Conservation (phyloP, 1,140 invertebrate species). For the Matsumurasca onukii region DNA sequence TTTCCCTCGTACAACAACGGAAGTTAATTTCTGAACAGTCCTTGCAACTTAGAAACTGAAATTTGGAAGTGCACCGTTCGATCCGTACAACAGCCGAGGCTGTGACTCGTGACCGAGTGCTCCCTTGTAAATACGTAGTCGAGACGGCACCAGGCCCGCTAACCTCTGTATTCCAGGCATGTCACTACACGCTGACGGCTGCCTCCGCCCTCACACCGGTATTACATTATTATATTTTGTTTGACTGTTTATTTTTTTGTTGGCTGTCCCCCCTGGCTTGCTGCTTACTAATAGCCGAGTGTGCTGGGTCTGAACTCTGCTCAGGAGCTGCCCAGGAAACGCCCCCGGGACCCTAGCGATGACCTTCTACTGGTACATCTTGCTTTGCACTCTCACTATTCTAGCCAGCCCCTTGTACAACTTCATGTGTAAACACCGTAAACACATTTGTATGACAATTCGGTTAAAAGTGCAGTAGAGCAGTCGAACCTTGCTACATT, state of each 20-base stretch:
- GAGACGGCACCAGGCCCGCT: slow-evolving; percentile 6
- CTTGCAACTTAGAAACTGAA: no score
- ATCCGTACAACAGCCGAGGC: no score
- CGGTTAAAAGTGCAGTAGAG: no score
- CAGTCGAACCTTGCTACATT: no score
- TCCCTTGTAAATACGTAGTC: no score
- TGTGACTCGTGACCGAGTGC: no score
- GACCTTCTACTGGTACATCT: slow-evolving; percentile 88
- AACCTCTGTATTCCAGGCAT: slow-evolving; percentile 33
- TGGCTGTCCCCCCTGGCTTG: slow-evolving; percentile 56
- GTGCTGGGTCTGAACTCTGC: slow-evolving; percentile 53
- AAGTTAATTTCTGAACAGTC: no score
- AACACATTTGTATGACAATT: no score
- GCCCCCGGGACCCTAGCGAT: slow-evolving; percentile 76
- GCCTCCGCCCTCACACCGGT: slow-evolving; percentile 11
- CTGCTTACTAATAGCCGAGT: slow-evolving; percentile 47
- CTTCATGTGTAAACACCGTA: no score
- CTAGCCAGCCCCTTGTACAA: slow-evolving; percentile 8
- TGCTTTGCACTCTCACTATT: slow-evolving; percentile 51
- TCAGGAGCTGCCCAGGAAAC: slow-evolving; percentile 82
- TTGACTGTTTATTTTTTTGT: slow-evolving; percentile 50
- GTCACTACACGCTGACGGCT: neutral
- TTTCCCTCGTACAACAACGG: no score
- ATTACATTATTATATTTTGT: slow-evolving; percentile 45
- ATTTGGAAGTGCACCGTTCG: no score